These are phyloP conservation scores for Alloplasta piceator DNA, from an alignment of 2,888 invertebrate genomes.

Conservation along the genomic window DNA sequence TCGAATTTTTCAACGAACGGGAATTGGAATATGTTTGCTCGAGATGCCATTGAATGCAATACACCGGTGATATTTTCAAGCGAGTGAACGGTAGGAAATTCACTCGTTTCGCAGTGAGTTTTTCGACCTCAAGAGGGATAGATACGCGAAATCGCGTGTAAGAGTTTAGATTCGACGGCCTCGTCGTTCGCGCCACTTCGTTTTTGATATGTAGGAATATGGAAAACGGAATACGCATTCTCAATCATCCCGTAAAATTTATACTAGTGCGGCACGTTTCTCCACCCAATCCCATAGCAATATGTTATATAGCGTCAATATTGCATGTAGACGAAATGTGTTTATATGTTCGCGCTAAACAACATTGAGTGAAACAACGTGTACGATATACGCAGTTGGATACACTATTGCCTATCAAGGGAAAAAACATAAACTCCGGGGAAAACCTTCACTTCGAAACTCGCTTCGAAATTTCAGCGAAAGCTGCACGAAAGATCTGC, in stretches of 20 bases:
- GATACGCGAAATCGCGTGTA: constrained; percentile 25
- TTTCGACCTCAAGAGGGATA: constrained; percentile 31
- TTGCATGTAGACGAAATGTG: constrained; percentile 13
- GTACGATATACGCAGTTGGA: constrained; percentile 25
- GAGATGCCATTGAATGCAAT: constrained; percentile 13
- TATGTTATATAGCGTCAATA: constrained; percentile 36
- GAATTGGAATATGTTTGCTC: constrained; percentile 24
- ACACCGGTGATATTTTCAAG: constrained; percentile 28
- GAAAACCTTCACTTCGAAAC: no score
- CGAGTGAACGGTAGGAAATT: constrained; percentile 27
- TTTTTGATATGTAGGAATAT: constrained; percentile 26
- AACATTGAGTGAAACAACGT: constrained; percentile 5
- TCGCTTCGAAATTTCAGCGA: no score
- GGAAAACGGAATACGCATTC: constrained; percentile 43
- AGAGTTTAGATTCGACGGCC: not conserved
- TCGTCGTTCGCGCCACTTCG: not conserved
- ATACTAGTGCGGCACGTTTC: constrained; percentile 32
- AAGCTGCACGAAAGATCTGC: no score
- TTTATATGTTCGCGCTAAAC: not conserved
- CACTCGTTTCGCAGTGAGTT: constrained; percentile 28
- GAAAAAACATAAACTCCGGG: not conserved
- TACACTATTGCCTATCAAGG: not conserved
- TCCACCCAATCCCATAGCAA: constrained; percentile 22
- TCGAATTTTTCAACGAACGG: constrained; percentile 41
- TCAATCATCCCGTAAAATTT: constrained; percentile 53